A percentile compares a stretch with the other conserved stretches of the same genome.
Conservation (phyloP, 1,140 invertebrate genomes). For the Geopemphigus sp. region DNA sequence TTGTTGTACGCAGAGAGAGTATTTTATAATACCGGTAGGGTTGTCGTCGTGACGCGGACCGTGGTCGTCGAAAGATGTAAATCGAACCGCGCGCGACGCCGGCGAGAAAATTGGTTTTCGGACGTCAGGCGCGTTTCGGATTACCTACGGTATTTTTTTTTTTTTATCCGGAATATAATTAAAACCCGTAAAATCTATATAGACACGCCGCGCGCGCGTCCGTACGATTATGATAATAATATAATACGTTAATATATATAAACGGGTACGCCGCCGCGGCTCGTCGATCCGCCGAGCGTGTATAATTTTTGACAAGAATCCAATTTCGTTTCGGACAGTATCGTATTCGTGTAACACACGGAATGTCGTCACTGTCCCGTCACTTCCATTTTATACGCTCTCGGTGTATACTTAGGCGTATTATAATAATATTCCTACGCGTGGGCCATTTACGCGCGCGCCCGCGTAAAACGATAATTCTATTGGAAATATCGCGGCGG, state of each 20-base stretch:
- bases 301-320: conserved; percentile 39
- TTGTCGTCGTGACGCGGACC: too few relatives aligned
- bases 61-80: conserved; percentile 26
- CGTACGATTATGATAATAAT: conserved; percentile 14
- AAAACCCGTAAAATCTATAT: conserved; percentile 33
- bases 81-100: background rate
- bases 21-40: too few relatives aligned
- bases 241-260: too few relatives aligned
- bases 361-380: conserved; percentile 7
- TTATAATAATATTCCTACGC: background rate
- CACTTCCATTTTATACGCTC: background rate
- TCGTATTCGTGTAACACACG: background rate
- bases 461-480: conserved; percentile 17
- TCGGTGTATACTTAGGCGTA: background rate
- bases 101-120: conserved; percentile 23
- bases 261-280: too few relatives aligned
- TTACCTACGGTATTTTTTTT: background rate
- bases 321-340: conserved; percentile 38
- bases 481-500: conserved; percentile 21
- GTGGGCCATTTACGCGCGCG: background rate
- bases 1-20: too few relatives aligned
- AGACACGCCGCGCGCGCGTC: too few relatives aligned
- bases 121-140: conserved; percentile 18
- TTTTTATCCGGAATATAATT: conserved; percentile 28
- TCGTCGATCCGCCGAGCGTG: background rate